Conservation (phyloP, 1,140 invertebrate species). For the Matsumurasca onukii region DNA sequence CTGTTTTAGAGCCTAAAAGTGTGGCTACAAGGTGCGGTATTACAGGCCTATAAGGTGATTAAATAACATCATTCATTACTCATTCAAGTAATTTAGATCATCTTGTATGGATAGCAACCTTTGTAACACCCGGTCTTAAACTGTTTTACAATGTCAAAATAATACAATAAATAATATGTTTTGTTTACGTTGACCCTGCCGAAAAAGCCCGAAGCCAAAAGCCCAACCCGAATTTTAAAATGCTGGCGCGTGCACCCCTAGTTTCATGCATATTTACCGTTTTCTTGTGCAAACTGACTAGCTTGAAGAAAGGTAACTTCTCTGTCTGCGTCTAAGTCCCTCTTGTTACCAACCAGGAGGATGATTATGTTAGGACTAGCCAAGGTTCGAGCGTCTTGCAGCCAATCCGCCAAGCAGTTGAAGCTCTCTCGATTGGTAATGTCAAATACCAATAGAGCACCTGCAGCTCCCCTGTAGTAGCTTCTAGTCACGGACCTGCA, state of each 20-base stretch:
- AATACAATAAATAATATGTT: background rate
- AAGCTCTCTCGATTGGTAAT: constrained; percentile 80
- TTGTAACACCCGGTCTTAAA: background rate
- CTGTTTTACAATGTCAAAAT: background rate
- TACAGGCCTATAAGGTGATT: no score
- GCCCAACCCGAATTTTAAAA: no score
- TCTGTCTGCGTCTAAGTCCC: constrained; percentile 72
- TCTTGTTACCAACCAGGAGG: constrained; percentile 79
- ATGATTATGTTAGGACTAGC: constrained; percentile 86
- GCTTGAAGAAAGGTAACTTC: constrained; percentile 82
- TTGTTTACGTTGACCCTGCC: background rate
- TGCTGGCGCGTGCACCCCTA: background rate
- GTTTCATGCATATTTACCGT: constrained; percentile 56
- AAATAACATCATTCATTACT: no score
- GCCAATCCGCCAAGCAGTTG: constrained; percentile 77
- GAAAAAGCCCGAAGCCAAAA: no score
- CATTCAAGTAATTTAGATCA: background rate
- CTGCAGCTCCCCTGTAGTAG: constrained; percentile 80
- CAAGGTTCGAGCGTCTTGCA: constrained; percentile 81
- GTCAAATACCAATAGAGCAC: constrained; percentile 77
- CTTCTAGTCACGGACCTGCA: constrained; percentile 69
- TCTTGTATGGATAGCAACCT: background rate
- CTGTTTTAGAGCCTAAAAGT: no score
- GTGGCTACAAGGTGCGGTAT: no score
- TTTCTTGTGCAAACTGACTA: constrained; percentile 78